phyloP scores from a whole-genome alignment of 2,888 invertebrate species.

The Taenaris catops region DNA sequence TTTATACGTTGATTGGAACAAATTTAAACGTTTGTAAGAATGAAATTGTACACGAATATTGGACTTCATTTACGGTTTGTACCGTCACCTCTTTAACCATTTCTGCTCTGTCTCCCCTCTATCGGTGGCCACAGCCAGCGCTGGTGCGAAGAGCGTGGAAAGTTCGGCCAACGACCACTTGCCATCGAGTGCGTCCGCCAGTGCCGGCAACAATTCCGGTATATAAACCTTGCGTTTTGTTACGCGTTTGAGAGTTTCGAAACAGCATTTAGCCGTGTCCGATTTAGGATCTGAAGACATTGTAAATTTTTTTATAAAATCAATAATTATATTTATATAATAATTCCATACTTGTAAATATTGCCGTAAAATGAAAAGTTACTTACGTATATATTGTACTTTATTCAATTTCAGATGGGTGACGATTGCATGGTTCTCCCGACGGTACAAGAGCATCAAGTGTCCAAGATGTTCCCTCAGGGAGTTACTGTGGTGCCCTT shows the following conservation, averaged over 20 bases:
- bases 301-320: too few species aligned
- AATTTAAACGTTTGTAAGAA: too few species aligned
- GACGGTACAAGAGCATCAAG: constrained; percentile 84
- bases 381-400: too few species aligned
- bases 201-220: constrained; percentile 22
- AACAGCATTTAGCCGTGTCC: constrained; percentile 21
- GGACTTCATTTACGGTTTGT: too few species aligned
- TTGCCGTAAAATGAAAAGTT: too few species aligned
- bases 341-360: too few species aligned
- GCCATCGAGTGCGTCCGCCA: constrained; percentile 10
- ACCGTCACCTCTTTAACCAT: constrained; percentile 25
- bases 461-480: constrained; percentile 84
- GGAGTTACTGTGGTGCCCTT: constrained; percentile 83
- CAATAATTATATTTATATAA: too few species aligned
- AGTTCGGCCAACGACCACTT: constrained; percentile 19
- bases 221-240: constrained; percentile 34
- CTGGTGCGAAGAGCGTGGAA: constrained; percentile 37
- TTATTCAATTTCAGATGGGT: constrained; percentile 80
- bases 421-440: constrained; percentile 95
- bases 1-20: too few species aligned
- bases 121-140: constrained; percentile 27
- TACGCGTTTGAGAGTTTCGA: constrained; percentile 29
- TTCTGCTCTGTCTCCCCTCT: constrained; percentile 2
- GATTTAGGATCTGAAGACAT: constrained; percentile 23
- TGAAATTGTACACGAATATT: too few species aligned